phyloP scores from a whole-genome alignment of 2,113 vertebrate species.

The Mesocricetus auratus region DNA sequence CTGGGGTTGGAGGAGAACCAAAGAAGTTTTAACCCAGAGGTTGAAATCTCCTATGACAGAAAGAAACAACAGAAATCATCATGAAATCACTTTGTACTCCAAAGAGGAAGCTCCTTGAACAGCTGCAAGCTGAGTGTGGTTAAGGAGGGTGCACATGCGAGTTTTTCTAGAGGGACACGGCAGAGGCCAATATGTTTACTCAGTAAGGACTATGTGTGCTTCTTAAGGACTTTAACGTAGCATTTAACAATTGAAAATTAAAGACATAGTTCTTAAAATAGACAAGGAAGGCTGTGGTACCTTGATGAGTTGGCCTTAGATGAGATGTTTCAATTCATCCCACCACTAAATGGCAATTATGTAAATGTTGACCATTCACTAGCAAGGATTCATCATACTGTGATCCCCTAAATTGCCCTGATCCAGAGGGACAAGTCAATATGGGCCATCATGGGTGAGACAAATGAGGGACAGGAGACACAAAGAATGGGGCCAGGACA shows the following conservation, averaged over 20 bases:
- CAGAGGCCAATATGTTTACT: neutral
- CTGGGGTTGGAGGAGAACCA: neutral
- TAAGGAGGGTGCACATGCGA: neutral
- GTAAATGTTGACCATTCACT: neutral
- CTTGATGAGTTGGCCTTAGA: too few species aligned
- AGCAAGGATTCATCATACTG: neutral
- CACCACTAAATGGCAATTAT: neutral
- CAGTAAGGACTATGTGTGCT: neutral
- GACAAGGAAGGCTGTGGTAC: too few species aligned
- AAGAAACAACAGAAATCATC: neutral
- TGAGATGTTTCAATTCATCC: too few species aligned
- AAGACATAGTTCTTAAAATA: too few species aligned
- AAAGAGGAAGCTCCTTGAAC: neutral
- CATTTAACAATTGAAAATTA: too few species aligned
- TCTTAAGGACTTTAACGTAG: too few species aligned
- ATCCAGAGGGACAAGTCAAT: too few species aligned
- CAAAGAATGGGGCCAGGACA: too few species aligned
- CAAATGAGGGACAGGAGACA: too few species aligned
- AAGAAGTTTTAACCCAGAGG: neutral
- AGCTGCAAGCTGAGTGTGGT: neutral
- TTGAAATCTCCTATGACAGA: neutral
- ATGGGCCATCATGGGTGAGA: too few species aligned
- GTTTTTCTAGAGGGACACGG: neutral
- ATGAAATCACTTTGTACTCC: neutral
- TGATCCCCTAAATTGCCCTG: neutral